Conservation (phyloP, 2,888 invertebrate species). For the Anodontia alba region DNA sequence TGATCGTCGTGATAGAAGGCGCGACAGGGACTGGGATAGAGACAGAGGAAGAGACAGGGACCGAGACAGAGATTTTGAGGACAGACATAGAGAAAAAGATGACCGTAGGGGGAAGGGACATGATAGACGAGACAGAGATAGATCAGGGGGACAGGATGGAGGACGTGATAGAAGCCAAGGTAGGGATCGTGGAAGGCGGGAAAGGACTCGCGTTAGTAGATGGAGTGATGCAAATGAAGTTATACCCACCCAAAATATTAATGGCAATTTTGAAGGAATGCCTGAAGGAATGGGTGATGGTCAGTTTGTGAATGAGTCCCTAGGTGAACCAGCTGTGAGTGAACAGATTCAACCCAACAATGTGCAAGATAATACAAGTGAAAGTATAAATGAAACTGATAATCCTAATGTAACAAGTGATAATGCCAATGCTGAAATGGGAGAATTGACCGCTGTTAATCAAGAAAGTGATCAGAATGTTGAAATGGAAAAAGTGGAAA, state of each 20-base stretch:
- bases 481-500: neutral
- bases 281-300: slow-evolving; percentile 11
- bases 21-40: slow-evolving; percentile 17
- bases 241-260: neutral
- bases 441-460: neutral
- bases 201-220: slow-evolving; percentile 57
- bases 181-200: slow-evolving; percentile 8
- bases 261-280: slow-evolving; percentile 22
- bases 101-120: slow-evolving; percentile 39
- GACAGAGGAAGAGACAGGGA: slow-evolving; percentile 20
- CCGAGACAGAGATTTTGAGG: slow-evolving; percentile 31
- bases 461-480: neutral
- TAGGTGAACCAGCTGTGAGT: neutral
- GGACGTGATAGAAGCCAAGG: slow-evolving; percentile 17
- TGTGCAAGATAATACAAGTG: slow-evolving; percentile 7
- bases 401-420: neutral
- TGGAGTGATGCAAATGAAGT: slow-evolving; percentile 63
- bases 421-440: neutral
- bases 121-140: slow-evolving; percentile 23
- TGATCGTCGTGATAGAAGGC: slow-evolving; percentile 15
- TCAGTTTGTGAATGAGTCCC: slow-evolving; percentile 7
- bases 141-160: slow-evolving; percentile 1
- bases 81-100: slow-evolving; percentile 35
- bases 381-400: slow-evolving; percentile 21
- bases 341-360: neutral